A percentile compares a stretch with the other conserved stretches of the same genome.
These are phyloP conservation scores for Butorides virescens DNA, from an alignment of 2,113 vertebrate species.

Conservation along the genomic window DNA sequence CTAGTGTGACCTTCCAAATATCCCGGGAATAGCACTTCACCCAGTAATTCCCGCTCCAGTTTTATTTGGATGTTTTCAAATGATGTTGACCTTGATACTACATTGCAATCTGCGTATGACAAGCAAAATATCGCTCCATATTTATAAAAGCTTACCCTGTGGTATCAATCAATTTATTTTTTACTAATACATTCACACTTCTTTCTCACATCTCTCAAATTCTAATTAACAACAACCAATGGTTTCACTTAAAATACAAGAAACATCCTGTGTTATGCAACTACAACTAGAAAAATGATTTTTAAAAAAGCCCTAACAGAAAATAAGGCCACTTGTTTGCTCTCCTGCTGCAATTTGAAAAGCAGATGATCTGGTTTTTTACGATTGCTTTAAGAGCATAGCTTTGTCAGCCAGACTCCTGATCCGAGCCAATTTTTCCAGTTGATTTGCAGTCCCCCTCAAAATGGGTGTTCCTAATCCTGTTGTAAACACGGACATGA, in stretches of 20 bases:
- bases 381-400: slow-evolving; percentile 41
- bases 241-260: background rate
- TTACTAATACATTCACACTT: background rate
- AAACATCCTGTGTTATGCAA: background rate
- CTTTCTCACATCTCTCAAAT: background rate
- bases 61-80: slow-evolving; percentile 22
- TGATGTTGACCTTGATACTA: background rate
- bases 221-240: background rate
- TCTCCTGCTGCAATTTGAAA: slow-evolving; percentile 10
- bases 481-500: background rate
- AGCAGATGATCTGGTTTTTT: slow-evolving; percentile 26
- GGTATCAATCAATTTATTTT: background rate
- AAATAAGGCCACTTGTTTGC: slow-evolving; percentile 19
- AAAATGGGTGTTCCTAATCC: background rate
- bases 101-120: background rate
- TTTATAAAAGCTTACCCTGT: background rate
- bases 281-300: background rate
- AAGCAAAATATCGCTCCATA: background rate
- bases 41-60: background rate
- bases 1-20: background rate
- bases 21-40: background rate
- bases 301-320: background rate
- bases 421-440: slow-evolving; percentile 48
- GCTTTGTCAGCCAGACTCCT: slow-evolving; percentile 32
- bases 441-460: slow-evolving; percentile 45